Evolutionary conservation across 2,113 vertebrate genomes (phyloP), one percentile per base, ranked within the genome.

Genomic region (Brachyhypopomus occidentalis): DNA sequence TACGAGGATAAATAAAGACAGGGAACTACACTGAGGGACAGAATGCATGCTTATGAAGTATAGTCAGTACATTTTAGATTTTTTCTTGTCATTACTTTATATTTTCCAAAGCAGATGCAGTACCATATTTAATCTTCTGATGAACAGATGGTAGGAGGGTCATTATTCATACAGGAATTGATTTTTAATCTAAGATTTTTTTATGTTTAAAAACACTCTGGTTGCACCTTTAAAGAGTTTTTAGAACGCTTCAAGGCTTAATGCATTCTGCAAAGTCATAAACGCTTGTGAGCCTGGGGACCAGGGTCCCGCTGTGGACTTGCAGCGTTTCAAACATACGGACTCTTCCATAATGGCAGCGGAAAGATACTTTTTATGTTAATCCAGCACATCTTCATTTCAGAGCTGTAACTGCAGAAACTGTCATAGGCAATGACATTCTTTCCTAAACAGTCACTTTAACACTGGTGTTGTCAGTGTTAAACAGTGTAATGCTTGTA

Each of bases 301-400:
- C 64, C 70, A 71, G 63, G 58, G 22, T 76, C 75, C 73, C 8
- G 20, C 80, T 82, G 70, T 64, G 76, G 69, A 81, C 74, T 75
- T 77, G 23, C 25, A 59, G 55, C 64, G 77, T 77, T 62, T 82
- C 74, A 75, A 66, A 75, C 64, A 60, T 77, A 60, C 64, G 59
- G 59, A 71, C 72, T 55, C 55, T 52, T 45, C 73, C 64, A 82
- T 82, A 77, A 82, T 27, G 73, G 71, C 80, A 82, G 64, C 52
- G 71, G 70, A 82, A 82, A 82, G 73, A 60, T 22, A 48, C 60
- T 72, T 81, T 81, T 81, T 72, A 67, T 82, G 80, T 55, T 76
- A 82, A 82, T 82, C 27, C 12, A 17, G 55, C 69, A 27, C 66
- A 69, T 77, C 56, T 71, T 82, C 74, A 34, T 69, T 75, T 25